phyloP scores from a whole-genome alignment of 2,888 invertebrate genomes.

The Thereva nobilitata region DNA sequence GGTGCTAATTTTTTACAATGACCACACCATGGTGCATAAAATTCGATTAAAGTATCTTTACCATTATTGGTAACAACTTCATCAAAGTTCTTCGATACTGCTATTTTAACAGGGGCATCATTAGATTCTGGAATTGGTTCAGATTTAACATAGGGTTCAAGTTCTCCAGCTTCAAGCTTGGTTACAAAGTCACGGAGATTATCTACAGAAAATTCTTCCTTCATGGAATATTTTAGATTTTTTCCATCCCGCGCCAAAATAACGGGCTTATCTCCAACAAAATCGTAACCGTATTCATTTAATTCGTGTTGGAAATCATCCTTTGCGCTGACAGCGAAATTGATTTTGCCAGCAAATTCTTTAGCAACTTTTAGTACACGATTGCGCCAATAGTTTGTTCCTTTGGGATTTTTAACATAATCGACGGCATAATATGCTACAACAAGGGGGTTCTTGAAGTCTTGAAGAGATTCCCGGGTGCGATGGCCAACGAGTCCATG shows the following conservation, averaged over 20 bases:
- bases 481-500: constrained; percentile 93
- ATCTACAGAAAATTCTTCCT: constrained; percentile 88
- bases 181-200: constrained; percentile 82
- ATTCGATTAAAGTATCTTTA: constrained; percentile 94
- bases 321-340: constrained; percentile 89
- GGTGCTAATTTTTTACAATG: constrained; percentile 97
- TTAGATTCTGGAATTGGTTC: constrained; percentile 88
- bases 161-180: constrained; percentile 76
- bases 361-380: constrained; percentile 80
- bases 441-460: constrained; percentile 87
- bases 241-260: constrained; percentile 81
- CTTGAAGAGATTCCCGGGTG: constrained; percentile 78
- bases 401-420: constrained; percentile 95
- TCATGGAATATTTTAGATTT: constrained; percentile 88
- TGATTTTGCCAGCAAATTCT: constrained; percentile 61
- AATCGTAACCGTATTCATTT: constrained; percentile 91
- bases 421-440: constrained; percentile 94
- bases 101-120: constrained; percentile 81
- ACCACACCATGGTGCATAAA: constrained; percentile 99
- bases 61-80: constrained; percentile 87
- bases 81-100: constrained; percentile 97
- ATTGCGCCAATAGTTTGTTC: constrained; percentile 99
- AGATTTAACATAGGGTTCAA: constrained; percentile 94
- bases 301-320: constrained; percentile 94
- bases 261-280: constrained; percentile 85